Evolutionary conservation across 1,140 invertebrate genomes (phyloP), one percentile per base, ranked within the genome.

Genomic region (Pseudomyrmex pallidus): DNA sequence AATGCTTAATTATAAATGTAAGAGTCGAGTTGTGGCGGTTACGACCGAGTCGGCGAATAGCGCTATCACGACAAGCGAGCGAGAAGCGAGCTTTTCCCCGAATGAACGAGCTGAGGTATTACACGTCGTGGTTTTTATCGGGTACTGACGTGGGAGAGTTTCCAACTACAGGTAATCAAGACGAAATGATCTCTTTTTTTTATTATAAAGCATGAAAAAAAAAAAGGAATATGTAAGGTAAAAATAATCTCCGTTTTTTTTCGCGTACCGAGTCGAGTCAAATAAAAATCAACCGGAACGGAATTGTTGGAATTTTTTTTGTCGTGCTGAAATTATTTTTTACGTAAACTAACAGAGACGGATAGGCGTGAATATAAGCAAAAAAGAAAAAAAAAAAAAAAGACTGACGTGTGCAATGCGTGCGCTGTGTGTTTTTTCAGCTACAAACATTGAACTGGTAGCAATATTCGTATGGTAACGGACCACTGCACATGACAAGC

Each of bases 1-100:
- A 80, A 80, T 80, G 76, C 56, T 72, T 80, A 80, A 80, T 80
- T 80, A 80, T 72, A 70, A 70, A 72, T 72, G 54, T 80, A 80
- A 80, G n/a, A 80, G 66, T 12, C 56, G 56, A 80, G 66, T 50
- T 72, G 66, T n/a, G 59, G 59, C 48, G 54, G 46, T 70, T 70
- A 59, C 44, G 52, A 59, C 54, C 22, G 20, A 35, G 35, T 15
- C 22, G 54, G 54, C 66, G 66, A 80, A 59, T 59, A 48, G 15
- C 54, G 20, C n/a, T 35, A 70, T 59, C 25, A 25, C 66, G n/a
- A 66, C 13, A 9, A n/a, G 48, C 59, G 7, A 59, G 59, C 35
- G 66, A 54, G 54, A 35, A 35, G 35, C 35, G 35, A 35, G 35
- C 35, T 35, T 35, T 35, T 46, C 20, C 15, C 15, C 35, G 50